Conservation (phyloP, 2,113 vertebrate species). For the Rhombomys opimus region DNA sequence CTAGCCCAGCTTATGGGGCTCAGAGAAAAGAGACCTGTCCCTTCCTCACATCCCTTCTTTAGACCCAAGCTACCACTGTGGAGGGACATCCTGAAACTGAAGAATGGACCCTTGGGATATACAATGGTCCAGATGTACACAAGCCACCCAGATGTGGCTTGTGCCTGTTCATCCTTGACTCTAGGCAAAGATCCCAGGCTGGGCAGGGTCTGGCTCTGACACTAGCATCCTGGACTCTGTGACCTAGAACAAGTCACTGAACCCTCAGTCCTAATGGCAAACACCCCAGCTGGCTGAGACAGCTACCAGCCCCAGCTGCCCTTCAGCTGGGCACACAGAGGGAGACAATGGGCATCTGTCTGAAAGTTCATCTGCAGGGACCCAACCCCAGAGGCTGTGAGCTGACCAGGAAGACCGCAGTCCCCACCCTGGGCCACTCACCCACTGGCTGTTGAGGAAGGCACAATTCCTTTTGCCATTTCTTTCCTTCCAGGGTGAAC, state of each 20-base stretch:
- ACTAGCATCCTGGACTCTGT: background rate
- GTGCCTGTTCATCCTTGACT: rapidly evolving
- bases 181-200: background rate
- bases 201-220: background rate
- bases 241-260: background rate
- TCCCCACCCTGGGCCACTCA: background rate
- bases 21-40: background rate
- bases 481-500: constrained; percentile 90
- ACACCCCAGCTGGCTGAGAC: background rate
- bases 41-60: background rate
- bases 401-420: background rate
- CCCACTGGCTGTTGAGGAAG: rapidly evolving
- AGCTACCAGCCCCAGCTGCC: background rate
- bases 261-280: background rate
- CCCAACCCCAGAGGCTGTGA: rapidly evolving
- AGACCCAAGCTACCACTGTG: too few species aligned
- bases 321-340: background rate
- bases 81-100: background rate
- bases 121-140: background rate
- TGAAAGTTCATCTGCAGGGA: background rate
- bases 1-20: background rate
- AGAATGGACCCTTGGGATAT: rapidly evolving
- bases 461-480: background rate
- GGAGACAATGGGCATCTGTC: background rate
- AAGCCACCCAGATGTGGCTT: background rate